Percentiles rank a stretch among this genome's conserved stretches.
phyloP scores from a whole-genome alignment of 2,888 invertebrate genomes.

The Campopleginae sp. region DNA sequence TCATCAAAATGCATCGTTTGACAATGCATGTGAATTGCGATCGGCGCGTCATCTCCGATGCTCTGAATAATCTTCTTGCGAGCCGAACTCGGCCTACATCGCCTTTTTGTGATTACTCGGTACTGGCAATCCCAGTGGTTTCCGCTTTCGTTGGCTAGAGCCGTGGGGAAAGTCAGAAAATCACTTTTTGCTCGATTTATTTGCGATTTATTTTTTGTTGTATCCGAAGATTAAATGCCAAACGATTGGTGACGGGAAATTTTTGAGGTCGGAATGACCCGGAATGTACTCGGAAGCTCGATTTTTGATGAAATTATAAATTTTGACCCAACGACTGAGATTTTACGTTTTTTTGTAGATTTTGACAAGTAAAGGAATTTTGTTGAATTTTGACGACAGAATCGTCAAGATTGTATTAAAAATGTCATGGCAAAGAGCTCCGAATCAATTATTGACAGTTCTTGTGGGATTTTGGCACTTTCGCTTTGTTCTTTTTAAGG shows the following conservation, averaged over 20 bases:
- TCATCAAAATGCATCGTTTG: conserved; percentile 55
- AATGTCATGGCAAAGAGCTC: neutral
- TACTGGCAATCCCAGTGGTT: conserved; percentile 62
- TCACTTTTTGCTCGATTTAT: neutral
- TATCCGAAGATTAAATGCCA: too few species aligned
- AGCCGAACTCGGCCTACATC: conserved; percentile 58
- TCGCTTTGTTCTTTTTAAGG: too few species aligned
- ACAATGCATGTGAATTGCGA: conserved; percentile 64
- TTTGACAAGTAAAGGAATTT: neutral
- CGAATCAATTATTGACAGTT: neutral
- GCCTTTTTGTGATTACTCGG: conserved; percentile 56
- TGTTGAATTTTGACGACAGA: neutral
- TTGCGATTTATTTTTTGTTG: too few species aligned
- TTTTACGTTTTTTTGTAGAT: too few species aligned
- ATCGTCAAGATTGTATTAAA: neutral
- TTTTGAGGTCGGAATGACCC: too few species aligned
- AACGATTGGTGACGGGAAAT: too few species aligned
- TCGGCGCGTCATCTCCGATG: conserved; percentile 48
- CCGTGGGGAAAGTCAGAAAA: neutral
- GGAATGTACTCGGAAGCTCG: too few species aligned
- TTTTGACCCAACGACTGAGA: too few species aligned
- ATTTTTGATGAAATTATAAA: too few species aligned
- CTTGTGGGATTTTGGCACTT: neutral
- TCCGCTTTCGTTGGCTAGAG: neutral
- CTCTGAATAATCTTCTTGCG: conserved; percentile 60